phyloP scores from a whole-genome alignment of 2,113 vertebrate species.

The Barbus barbus region DNA sequence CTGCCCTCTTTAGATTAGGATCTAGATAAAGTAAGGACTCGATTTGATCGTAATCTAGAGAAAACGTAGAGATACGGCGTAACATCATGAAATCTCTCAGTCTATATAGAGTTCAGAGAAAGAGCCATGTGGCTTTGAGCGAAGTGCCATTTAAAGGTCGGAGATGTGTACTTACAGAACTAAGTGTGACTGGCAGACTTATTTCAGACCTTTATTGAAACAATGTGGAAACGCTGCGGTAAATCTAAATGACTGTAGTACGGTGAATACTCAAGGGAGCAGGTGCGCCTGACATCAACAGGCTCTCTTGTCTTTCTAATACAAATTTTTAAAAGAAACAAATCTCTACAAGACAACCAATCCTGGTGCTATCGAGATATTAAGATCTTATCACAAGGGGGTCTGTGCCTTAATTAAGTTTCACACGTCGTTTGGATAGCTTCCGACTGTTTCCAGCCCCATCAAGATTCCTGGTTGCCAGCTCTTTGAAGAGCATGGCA shows the following conservation, averaged over 20 bases:
- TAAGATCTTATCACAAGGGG: conserved; percentile 11
- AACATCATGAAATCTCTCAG: conserved; percentile 35
- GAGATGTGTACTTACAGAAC: conserved; percentile 36
- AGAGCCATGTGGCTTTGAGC: conserved; percentile 27
- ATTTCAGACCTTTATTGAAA: conserved; percentile 29
- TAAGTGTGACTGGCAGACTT: conserved; percentile 42
- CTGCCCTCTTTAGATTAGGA: conserved; percentile 34
- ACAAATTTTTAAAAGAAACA: not conserved
- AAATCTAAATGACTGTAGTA: conserved; percentile 35
- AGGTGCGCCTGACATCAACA: conserved; percentile 8
- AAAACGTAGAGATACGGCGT: not conserved
- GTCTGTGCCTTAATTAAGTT: conserved; percentile 33
- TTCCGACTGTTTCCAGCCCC: not conserved
- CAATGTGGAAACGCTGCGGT: conserved; percentile 27
- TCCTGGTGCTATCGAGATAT: conserved; percentile 24
- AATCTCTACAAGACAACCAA: conserved; percentile 15
- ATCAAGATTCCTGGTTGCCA: conserved; percentile 26
- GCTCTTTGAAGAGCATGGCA: conserved; percentile 25
- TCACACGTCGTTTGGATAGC: conserved; percentile 33
- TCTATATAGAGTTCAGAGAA: conserved; percentile 40
- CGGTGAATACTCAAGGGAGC: conserved; percentile 4
- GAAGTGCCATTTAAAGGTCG: conserved; percentile 48
- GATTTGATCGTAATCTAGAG: conserved; percentile 15
- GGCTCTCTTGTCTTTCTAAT: not conserved
- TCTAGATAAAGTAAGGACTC: conserved; percentile 45